A percentile compares a stretch with the other conserved stretches of the same genome.
Evolutionary conservation across 2,888 invertebrate species (phyloP).

Genomic region (Seira sanloemensis): DNA sequence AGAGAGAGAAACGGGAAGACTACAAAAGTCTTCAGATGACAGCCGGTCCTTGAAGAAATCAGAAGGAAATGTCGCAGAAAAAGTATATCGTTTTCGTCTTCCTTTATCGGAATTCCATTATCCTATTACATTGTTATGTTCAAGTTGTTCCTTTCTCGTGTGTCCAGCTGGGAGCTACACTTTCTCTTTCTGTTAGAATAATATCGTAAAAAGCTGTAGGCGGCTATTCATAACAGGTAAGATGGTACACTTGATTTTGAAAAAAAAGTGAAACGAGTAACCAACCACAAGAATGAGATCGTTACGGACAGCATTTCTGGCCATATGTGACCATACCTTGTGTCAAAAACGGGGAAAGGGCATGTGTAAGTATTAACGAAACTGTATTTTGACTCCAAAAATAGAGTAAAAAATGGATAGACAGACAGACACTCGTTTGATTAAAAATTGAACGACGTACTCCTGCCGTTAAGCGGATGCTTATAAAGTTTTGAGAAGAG

Average conservation of each 20-base stretch:
- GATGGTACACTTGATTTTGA: not conserved
- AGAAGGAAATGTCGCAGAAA: conserved; percentile 58
- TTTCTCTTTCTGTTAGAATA: not conserved
- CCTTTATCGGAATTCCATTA: conserved; percentile 16
- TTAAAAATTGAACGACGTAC: too few species aligned
- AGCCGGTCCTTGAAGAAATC: conserved; percentile 56
- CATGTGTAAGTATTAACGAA: too few species aligned
- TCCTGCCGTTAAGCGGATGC: too few species aligned
- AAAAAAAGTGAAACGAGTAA: not conserved
- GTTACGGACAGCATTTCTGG: not conserved
- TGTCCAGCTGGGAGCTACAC: not conserved
- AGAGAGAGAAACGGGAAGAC: not conserved
- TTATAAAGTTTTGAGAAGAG: too few species aligned
- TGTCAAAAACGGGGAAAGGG: not conserved
- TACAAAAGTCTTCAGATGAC: conserved; percentile 40
- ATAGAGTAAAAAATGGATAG: too few species aligned
- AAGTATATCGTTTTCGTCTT: conserved; percentile 37
- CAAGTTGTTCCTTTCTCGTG: not conserved
- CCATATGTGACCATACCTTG: not conserved
- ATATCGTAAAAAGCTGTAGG: not conserved
- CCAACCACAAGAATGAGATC: not conserved
- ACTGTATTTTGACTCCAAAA: too few species aligned
- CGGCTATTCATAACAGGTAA: not conserved
- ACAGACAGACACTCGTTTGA: too few species aligned
- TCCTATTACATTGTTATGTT: not conserved